phyloP scores from a whole-genome alignment of 2,113 vertebrate species.

The Sakesphorus luctuosus region DNA sequence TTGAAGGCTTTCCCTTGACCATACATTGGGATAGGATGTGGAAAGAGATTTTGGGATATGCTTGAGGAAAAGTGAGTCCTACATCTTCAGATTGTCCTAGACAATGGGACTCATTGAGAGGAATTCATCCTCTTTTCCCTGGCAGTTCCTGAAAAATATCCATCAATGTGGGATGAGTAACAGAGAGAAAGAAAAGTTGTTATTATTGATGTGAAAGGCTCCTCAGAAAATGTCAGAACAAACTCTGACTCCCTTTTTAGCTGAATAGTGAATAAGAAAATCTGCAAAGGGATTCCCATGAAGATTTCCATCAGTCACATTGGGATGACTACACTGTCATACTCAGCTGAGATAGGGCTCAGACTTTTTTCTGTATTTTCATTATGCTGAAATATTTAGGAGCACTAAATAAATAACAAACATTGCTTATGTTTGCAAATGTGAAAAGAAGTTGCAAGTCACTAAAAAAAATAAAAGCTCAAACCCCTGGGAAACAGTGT shows the following conservation, averaged over 20 bases:
- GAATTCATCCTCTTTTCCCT: neutral
- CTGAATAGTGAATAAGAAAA: neutral
- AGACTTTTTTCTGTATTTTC: neutral
- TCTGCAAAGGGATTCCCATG: neutral
- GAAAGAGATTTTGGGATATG: neutral
- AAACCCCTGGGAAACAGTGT: neutral
- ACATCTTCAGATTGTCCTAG: neutral
- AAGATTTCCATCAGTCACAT: neutral
- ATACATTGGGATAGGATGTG: neutral
- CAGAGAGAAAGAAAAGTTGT: neutral
- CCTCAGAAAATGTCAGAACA: neutral
- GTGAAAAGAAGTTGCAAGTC: neutral
- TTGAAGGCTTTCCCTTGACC: neutral
- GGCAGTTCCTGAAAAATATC: neutral
- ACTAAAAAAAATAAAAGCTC: neutral
- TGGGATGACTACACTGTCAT: neutral
- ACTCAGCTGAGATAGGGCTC: neutral
- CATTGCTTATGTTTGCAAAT: neutral
- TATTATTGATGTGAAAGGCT: neutral
- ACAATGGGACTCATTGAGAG: neutral
- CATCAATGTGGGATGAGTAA: neutral
- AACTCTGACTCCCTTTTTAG: neutral
- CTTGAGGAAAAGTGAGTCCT: neutral
- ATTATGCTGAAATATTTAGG: neutral
- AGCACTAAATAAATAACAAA: neutral